Base-by-base conservation (phyloP, 2,888 invertebrate species). In the Melangyna quadrimaculata region DNA sequence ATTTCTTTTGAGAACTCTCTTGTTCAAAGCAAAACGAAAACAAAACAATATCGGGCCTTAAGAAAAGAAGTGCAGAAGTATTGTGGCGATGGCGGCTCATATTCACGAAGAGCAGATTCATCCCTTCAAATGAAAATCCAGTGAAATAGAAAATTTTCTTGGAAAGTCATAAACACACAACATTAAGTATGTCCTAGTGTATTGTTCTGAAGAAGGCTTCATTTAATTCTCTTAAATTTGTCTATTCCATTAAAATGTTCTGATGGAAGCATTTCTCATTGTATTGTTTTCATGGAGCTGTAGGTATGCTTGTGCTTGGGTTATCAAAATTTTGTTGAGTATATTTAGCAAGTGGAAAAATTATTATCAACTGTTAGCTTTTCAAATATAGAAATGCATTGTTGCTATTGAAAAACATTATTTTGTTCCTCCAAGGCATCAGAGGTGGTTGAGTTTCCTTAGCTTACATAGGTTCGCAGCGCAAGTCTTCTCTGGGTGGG, bases 141-240 rank as follows among this genome's bases (percentile, higher is more conserved):
- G 37, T 37, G 37, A 37, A 37, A 37, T 14, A 37, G 37, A 37
- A 37, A 37, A 14, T 37, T 37, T 37, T 37, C 37, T 37, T 37
- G 5, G 74, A 80, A 81, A 81, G 81, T 81, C 81, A 75, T 75
- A 75, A 81, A 81, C 81, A 81, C 81, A 81, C 75, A 63, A 80
- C 80, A 70, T 73, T 73, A 57, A 29, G 71, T 32, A 73, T 29
- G 19, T 48, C 17, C 37, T 37, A 4, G 37, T 37, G 37, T 37
- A 14, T 37, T 37, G 37, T 37, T 37, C 37, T 37, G 14, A 14
- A 27, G 27, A 27, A 37, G 37, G 14, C 37, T 37, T 37, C 37
- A 37, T 37, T 37, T 37, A 14, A 14, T 37, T 14, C 37, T 12
- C 14, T 37, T 37, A 37, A 12, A 37, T 37, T 37, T 12, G 37